A percentile compares a stretch with the other conserved stretches of the same genome.
Conservation (phyloP, 1,140 invertebrate species). For the Zeugodacus cucurbitae region DNA sequence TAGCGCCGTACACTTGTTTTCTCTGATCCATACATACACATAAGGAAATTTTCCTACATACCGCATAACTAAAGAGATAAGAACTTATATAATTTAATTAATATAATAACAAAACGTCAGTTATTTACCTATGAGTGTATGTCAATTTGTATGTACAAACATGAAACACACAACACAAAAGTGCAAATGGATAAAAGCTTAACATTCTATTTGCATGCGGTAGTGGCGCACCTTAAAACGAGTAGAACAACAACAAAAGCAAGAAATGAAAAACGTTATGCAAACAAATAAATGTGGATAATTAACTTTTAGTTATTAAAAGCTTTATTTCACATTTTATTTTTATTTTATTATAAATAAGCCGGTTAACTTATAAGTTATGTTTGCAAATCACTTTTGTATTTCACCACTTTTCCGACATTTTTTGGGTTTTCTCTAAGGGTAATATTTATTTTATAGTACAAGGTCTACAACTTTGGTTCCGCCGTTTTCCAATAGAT, state of each 20-base stretch:
- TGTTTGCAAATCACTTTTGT: no score
- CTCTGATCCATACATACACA: background rate
- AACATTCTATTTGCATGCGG: background rate
- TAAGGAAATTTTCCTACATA: background rate
- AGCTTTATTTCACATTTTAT: background rate
- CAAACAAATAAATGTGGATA: background rate
- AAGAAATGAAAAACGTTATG: background rate
- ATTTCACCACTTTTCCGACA: no score
- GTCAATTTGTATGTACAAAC: background rate
- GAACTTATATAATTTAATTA: background rate
- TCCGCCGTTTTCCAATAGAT: no score
- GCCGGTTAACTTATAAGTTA: no score
- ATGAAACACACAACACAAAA: background rate
- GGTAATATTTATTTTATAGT: no score
- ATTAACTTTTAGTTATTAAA: background rate
- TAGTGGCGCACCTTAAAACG: background rate
- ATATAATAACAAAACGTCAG: background rate
- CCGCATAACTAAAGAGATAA: background rate
- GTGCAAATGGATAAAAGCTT: background rate
- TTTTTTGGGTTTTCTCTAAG: no score
- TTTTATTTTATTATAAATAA: background rate
- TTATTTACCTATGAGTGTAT: background rate
- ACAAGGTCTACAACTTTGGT: no score
- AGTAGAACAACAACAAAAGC: background rate
- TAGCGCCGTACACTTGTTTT: background rate